Percentiles rank a stretch among this genome's conserved stretches.
These are phyloP conservation scores for Pseudobourletiella spinata DNA, from an alignment of 1,140 invertebrate genomes.

Conservation along the genomic window DNA sequence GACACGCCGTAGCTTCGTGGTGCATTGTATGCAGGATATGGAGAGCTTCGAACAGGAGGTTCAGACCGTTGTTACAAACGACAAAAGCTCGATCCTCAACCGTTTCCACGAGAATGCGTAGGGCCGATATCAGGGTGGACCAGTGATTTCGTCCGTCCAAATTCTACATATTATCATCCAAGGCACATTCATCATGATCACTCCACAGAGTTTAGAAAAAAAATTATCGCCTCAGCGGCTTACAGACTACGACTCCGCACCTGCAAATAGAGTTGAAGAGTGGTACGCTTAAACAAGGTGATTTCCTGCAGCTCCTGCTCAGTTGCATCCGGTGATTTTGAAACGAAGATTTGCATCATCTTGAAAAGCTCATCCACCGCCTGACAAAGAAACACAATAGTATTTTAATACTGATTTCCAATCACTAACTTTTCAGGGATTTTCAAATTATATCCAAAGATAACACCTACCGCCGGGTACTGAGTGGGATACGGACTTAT, in stretches of 20 bases:
- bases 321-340: constrained; percentile 60
- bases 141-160: constrained; percentile 74
- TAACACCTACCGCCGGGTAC: constrained; percentile 60
- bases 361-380: constrained; percentile 86
- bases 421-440: background rate
- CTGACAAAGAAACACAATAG: constrained; percentile 44
- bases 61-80: constrained; percentile 75
- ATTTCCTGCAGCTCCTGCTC: constrained; percentile 73
- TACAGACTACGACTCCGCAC: constrained; percentile 39
- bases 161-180: constrained; percentile 42
- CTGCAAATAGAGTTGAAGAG: constrained; percentile 69
- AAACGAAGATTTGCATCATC: constrained; percentile 73
- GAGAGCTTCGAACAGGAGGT: constrained; percentile 80
- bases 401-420: background rate
- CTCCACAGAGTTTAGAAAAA: no score
- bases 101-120: constrained; percentile 75
- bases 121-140: constrained; percentile 79
- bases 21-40: constrained; percentile 87
- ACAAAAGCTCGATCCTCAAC: constrained; percentile 80
- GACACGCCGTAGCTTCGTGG: constrained; percentile 83
- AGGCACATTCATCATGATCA: background rate
- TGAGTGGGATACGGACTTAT: constrained; percentile 88
- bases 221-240: no score
- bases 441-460: background rate
- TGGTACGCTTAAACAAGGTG: constrained; percentile 67